Percentiles rank a stretch among this genome's conserved stretches.
phyloP scores from a whole-genome alignment of 2,797 vertebrate species.

The Avahi laniger region DNA sequence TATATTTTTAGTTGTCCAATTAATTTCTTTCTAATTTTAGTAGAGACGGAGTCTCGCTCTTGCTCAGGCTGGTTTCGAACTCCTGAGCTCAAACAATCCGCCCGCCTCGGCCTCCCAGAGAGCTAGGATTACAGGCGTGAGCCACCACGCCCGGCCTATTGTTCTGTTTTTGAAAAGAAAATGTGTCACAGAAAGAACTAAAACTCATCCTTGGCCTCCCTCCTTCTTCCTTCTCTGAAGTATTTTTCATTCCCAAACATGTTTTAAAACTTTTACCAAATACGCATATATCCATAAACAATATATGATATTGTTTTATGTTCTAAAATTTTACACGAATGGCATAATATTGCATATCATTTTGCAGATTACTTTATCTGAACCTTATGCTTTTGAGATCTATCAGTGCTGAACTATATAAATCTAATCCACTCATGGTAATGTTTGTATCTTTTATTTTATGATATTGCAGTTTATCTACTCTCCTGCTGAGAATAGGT shows the following conservation, averaged over 20 bases:
- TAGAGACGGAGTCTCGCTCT: not conserved
- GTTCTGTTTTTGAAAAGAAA: not conserved
- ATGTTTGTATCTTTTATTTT: not conserved
- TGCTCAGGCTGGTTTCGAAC: not conserved
- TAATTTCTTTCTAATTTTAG: not conserved
- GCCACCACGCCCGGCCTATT: too few relatives aligned
- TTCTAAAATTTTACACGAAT: not conserved
- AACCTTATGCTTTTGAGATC: not conserved
- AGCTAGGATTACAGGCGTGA: too few relatives aligned
- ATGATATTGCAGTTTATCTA: not conserved
- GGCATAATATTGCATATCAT: not conserved
- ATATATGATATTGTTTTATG: not conserved
- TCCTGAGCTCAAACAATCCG: not conserved
- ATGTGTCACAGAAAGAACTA: not conserved
- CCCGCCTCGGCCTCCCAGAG: too few relatives aligned
- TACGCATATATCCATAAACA: not conserved
- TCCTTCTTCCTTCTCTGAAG: not conserved
- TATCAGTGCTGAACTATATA: not conserved
- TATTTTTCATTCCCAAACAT: slow-evolving; percentile 6
- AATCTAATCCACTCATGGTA: not conserved
- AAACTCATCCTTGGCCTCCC: not conserved
- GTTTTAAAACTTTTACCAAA: not conserved
- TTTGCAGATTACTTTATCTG: not conserved
- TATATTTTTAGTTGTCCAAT: too few relatives aligned
- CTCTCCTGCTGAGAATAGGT: not conserved